These are phyloP conservation scores for Argopecten irradians DNA, from an alignment of 1,140 invertebrate genomes.

Conservation along the genomic window DNA sequence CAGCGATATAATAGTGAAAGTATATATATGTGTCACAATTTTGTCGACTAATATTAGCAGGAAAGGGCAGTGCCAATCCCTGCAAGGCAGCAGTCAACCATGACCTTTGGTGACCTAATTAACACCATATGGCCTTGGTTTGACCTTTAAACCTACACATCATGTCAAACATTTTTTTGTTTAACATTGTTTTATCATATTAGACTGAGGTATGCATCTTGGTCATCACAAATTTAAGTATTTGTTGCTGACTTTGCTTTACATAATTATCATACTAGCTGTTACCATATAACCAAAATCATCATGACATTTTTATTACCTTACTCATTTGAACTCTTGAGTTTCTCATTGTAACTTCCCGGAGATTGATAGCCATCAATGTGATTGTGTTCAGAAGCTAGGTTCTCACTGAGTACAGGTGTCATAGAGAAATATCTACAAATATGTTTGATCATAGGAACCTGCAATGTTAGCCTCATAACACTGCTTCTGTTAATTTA, in stretches of 20 bases:
- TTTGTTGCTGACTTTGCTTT: background rate
- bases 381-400: background rate
- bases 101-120: slow-evolving; percentile 4
- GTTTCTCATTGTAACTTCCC: background rate
- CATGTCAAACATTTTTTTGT: background rate
- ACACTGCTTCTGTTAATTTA: background rate
- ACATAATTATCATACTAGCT: no score
- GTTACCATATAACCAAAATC: background rate
- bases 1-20: background rate
- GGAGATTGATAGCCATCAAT: background rate
- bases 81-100: slow-evolving; percentile 19
- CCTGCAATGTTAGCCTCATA: background rate
- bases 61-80: background rate
- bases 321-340: background rate
- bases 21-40: background rate
- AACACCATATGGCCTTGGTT: slow-evolving; percentile 20
- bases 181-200: background rate
- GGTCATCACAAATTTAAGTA: background rate
- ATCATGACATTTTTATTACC: background rate
- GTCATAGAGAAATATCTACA: background rate
- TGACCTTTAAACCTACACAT: slow-evolving; percentile 11
- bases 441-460: slow-evolving; percentile 9
- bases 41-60: background rate
- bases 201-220: background rate
- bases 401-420: no score